Evolutionary conservation across 2,113 vertebrate species (phyloP), one percentile per base, ranked within the genome.

Genomic region (Ophthalmolycus amberensis): DNA sequence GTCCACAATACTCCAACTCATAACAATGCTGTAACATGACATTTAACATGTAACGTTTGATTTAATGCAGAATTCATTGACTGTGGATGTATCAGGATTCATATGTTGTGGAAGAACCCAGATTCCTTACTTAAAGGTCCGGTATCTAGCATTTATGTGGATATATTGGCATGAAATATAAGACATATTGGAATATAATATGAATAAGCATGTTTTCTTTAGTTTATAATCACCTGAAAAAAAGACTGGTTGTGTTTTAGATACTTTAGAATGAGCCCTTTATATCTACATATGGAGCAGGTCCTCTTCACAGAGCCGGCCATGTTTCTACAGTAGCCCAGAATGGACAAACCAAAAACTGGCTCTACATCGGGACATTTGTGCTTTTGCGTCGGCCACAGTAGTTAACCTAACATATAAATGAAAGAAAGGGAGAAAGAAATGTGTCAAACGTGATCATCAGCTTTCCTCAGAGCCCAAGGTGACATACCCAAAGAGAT

Each of bases 1-100:
- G 81, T 87, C 79, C 29, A 2, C 54, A 14, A 59, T 63, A 78
- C 78, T 75, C 80, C 76, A 83, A 85, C 77, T 82, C 42, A 73
- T 72, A 82, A 85, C 78, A 48, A 81, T 77, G 64, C 29, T 58
- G 29, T 27, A 85, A 85, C 29, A 6, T 42, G 27, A n/a, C 37
- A 64, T 32, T 32, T 32, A 32, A 32, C 32, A 32, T 32, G 32
- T 32, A 32, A 32, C 32, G 32, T 32, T 32, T 32, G 37, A 80
- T 42, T 77, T 78, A 66, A 83, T 72, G 60, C 60, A 66, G 62
- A 72, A 77, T 67, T 80, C 37, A 72, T 44, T 65, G 25, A 29
- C 9, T 76, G 60, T n/a, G 22, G 46, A 29, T 58, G 32, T 12
- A 4, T 29, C 37, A 56, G 63, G 48, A 63, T 22, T 65, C n/a